Percentiles rank a stretch among this genome's conserved stretches.
Conservation (phyloP, 2,797 vertebrate genomes). For the Catostomus latipinnis region DNA sequence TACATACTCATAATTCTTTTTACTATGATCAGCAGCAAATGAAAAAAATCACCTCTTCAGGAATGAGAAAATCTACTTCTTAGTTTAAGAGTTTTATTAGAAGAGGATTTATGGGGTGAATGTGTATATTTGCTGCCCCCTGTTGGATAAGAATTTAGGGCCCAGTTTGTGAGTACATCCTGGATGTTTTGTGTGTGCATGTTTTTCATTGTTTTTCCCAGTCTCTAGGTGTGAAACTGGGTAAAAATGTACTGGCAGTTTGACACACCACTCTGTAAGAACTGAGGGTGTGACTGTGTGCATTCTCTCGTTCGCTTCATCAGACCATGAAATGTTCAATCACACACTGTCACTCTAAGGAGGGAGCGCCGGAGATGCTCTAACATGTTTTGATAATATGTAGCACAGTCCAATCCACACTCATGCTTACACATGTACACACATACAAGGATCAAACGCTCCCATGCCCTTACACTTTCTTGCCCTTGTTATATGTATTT, state of each 20-base stretch:
- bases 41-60: no score
- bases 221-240: not conserved
- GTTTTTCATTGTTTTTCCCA: not conserved
- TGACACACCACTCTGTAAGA: not conserved
- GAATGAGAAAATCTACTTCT: no score
- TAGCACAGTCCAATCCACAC: not conserved
- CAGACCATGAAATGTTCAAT: conserved; percentile 52
- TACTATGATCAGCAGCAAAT: no score
- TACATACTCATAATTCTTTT: no score
- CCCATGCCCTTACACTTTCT: no score
- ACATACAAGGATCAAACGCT: not conserved
- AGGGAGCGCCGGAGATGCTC: not conserved
- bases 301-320: conserved; percentile 48
- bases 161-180: not conserved
- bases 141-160: conserved; percentile 32
- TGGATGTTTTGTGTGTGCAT: not conserved
- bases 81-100: not conserved
- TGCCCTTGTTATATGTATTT: not conserved
- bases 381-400: conserved; percentile 7
- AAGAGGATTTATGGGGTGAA: not conserved
- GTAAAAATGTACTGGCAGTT: not conserved
- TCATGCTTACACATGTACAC: not conserved
- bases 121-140: conserved; percentile 54
- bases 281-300: not conserved
- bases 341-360: conserved; percentile 23